These are phyloP conservation scores for Lutjanus argentimaculatus DNA, from an alignment of 2,797 vertebrate species.

Conservation along the genomic window DNA sequence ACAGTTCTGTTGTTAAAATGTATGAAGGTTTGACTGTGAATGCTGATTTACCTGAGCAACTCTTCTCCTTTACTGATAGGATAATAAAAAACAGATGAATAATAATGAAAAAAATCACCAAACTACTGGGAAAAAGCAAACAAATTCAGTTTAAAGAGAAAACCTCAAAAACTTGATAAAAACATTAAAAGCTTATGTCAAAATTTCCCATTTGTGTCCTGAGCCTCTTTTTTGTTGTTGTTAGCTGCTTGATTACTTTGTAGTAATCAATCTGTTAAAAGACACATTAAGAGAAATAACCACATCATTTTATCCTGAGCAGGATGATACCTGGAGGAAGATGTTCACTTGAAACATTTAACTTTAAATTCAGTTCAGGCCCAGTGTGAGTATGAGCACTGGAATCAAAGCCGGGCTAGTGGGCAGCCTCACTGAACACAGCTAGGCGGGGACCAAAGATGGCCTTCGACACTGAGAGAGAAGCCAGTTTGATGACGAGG, in stretches of 20 bases:
- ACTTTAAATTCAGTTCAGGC: background rate
- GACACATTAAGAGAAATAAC: background rate
- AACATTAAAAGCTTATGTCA: constrained; percentile 86
- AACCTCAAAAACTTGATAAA: constrained; percentile 82
- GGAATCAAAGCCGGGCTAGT: no score
- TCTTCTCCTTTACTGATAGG: constrained; percentile 84
- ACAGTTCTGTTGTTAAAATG: constrained; percentile 82
- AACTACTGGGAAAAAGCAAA: constrained; percentile 75
- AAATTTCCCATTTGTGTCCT: constrained; percentile 78
- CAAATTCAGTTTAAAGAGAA: constrained; percentile 81
- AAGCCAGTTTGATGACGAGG: no score
- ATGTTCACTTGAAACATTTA: background rate
- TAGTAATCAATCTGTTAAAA: no score
- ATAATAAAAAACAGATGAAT: constrained; percentile 71
- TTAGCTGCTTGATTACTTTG: background rate
- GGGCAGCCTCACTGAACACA: no score
- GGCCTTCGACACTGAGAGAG: no score
- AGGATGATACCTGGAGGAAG: background rate
- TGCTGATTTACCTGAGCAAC: constrained; percentile 87
- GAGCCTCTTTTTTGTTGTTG: constrained; percentile 36
- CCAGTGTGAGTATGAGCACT: no score
- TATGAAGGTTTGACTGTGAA: constrained; percentile 88
- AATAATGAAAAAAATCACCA: constrained; percentile 57
- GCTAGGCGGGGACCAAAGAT: no score
- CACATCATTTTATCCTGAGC: background rate